Conservation (phyloP, 2,888 invertebrate species). For the Morpho achilles region DNA sequence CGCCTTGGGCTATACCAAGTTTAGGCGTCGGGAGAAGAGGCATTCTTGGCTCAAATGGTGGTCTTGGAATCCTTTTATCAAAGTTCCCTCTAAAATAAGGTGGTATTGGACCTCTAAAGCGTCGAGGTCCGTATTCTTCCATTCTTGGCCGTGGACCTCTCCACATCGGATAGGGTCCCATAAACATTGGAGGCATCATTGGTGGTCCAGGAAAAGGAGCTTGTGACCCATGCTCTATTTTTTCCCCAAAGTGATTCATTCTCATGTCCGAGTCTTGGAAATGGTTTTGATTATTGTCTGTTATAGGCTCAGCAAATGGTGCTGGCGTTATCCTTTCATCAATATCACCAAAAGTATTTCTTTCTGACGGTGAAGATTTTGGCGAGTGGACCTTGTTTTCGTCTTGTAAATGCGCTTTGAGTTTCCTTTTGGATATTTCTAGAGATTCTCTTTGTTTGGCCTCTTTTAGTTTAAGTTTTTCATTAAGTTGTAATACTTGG, state of each 20-base stretch:
- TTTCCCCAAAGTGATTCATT: slow-evolving; percentile 39
- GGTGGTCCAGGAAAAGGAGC: slow-evolving; percentile 51
- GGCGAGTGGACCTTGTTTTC: slow-evolving; percentile 71
- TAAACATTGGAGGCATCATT: slow-evolving; percentile 42
- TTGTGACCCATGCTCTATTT: slow-evolving; percentile 35
- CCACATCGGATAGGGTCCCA: slow-evolving; percentile 51
- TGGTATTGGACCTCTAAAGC: slow-evolving; percentile 52
- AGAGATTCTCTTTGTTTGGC: slow-evolving; percentile 85
- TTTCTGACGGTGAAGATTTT: slow-evolving; percentile 55
- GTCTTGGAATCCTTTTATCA: slow-evolving; percentile 48
- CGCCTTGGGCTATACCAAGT: slow-evolving; percentile 58
- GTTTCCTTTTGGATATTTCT: slow-evolving; percentile 73
- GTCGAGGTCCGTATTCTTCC: slow-evolving; percentile 54
- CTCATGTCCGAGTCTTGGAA: slow-evolving; percentile 66
- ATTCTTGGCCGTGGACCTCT: slow-evolving; percentile 55
- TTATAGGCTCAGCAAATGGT: slow-evolving; percentile 48
- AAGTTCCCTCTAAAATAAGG: slow-evolving; percentile 57
- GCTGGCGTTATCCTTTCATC: slow-evolving; percentile 69
- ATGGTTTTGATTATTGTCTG: slow-evolving; percentile 51
- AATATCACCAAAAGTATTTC: slow-evolving; percentile 69
- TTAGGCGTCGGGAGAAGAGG: slow-evolving; percentile 54
- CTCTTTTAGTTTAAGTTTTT: slow-evolving; percentile 86
- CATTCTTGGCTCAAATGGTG: slow-evolving; percentile 49
- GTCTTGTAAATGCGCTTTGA: slow-evolving; percentile 57
- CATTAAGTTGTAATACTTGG: slow-evolving; percentile 88